A percentile compares a stretch with the other conserved stretches of the same genome.
phyloP scores from a whole-genome alignment of 2,888 invertebrate species.

The Synergus laeviventris region DNA sequence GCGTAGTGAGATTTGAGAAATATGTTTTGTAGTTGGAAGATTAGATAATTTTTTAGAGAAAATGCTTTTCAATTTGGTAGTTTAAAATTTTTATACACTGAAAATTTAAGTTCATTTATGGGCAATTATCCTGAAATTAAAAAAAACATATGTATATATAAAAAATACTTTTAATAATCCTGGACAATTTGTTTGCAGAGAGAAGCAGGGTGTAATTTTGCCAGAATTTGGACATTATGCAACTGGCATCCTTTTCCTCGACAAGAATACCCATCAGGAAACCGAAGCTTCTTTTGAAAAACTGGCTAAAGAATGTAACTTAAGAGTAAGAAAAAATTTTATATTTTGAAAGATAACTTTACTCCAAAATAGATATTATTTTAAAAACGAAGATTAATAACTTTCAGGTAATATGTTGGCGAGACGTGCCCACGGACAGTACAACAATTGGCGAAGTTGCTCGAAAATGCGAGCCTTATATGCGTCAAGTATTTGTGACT shows the following conservation, averaged over 20 bases:
- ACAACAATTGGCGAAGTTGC: conserved; percentile 94
- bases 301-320: conserved; percentile 87
- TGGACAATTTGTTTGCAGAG: conserved; percentile 79
- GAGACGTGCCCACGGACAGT: conserved; percentile 93
- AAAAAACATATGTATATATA: background rate
- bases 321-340: conserved; percentile 77
- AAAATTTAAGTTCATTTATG: too few relatives aligned
- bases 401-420: conserved; percentile 90
- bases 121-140: background rate
- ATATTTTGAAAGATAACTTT: background rate
- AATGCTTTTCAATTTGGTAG: too few relatives aligned
- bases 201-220: conserved; percentile 87
- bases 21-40: background rate
- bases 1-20: background rate
- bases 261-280: conserved; percentile 87
- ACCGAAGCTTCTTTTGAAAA: conserved; percentile 89
- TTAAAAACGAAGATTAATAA: conserved; percentile 26
- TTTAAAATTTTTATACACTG: too few relatives aligned
- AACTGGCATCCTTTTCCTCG: conserved; percentile 96
- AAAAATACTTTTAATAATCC: background rate
- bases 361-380: background rate
- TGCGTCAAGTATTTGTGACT: conserved; percentile 94
- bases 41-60: too few relatives aligned
- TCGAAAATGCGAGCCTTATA: conserved; percentile 94
- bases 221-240: conserved; percentile 95